phyloP scores from a whole-genome alignment of 1,140 invertebrate species.

The Stegodyphus dumicola region DNA sequence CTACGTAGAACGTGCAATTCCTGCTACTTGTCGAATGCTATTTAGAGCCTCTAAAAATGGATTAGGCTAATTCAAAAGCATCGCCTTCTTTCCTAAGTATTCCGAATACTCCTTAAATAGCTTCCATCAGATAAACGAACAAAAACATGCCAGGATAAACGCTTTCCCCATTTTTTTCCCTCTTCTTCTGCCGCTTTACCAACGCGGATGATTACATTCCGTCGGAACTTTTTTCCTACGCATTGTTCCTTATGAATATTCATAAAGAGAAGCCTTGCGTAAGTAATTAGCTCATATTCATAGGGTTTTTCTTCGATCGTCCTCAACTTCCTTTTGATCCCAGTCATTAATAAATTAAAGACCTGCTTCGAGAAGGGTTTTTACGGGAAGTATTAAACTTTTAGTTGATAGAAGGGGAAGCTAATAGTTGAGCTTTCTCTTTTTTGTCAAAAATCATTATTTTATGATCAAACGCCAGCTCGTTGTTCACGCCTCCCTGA shows the following conservation, averaged over 20 bases:
- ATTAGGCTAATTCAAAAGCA: conserved; percentile 47
- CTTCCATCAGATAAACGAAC: conserved; percentile 48
- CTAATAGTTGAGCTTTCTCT: conserved; percentile 29
- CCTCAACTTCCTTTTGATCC: conserved; percentile 52
- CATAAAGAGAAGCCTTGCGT: conserved; percentile 44
- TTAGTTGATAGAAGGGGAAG: conserved; percentile 48
- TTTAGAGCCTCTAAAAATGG: conserved; percentile 32
- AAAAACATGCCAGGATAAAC: conserved; percentile 57
- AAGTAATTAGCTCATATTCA: conserved; percentile 61
- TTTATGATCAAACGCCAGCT: conserved; percentile 43
- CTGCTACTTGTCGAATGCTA: neutral
- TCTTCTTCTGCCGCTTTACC: conserved; percentile 9
- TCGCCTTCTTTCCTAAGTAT: conserved; percentile 39
- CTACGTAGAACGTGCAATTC: neutral
- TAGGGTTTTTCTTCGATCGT: conserved; percentile 49
- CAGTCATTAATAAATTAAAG: conserved; percentile 60
- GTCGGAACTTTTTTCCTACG: conserved; percentile 48
- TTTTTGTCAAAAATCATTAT: conserved; percentile 42
- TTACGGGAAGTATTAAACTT: conserved; percentile 53
- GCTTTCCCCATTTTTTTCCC: conserved; percentile 8
- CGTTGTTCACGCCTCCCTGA: conserved; percentile 21
- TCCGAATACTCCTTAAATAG: conserved; percentile 49
- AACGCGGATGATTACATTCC: conserved; percentile 50
- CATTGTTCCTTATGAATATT: conserved; percentile 53
- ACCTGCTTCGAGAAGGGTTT: conserved; percentile 41